Conservation (phyloP, 2,888 invertebrate genomes). For the Coecobrya sp. region DNA sequence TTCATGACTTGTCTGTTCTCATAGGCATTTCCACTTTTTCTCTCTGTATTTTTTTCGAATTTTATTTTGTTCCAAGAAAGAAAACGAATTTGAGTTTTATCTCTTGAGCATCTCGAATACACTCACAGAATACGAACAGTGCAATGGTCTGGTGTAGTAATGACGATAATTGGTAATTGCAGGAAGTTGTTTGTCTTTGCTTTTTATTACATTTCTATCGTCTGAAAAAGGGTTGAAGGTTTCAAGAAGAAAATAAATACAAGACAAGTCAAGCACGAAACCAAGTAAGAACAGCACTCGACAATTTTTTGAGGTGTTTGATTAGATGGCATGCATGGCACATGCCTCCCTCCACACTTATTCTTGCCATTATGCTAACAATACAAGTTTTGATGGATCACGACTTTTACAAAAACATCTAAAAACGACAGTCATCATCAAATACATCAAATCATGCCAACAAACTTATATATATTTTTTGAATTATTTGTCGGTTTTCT, state of each 20-base stretch:
- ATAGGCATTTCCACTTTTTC: background rate
- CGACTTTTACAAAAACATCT: background rate
- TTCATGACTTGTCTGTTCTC: slow-evolving; percentile 33
- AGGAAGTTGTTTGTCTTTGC: background rate
- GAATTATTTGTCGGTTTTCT: background rate
- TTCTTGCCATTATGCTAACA: background rate
- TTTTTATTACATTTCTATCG: background rate
- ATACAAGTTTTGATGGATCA: slow-evolving; percentile 6
- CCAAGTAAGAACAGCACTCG: too few relatives aligned
- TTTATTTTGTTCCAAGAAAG: background rate
- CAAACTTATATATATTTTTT: background rate
- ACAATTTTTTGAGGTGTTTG: background rate
- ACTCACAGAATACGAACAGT: too few relatives aligned
- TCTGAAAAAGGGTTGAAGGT: too few relatives aligned
- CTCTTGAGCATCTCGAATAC: too few relatives aligned
- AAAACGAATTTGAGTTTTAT: too few relatives aligned
- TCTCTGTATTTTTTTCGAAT: background rate
- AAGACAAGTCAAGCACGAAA: background rate
- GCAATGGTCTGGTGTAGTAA: background rate
- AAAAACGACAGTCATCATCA: background rate
- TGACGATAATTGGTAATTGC: background rate
- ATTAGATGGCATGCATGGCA: too few relatives aligned
- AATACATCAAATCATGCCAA: background rate
- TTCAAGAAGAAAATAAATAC: background rate
- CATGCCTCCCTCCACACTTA: background rate